A percentile compares a stretch with the other conserved stretches of the same genome.
Evolutionary conservation across 2,113 vertebrate species (phyloP).

Genomic region (Progne subis): DNA sequence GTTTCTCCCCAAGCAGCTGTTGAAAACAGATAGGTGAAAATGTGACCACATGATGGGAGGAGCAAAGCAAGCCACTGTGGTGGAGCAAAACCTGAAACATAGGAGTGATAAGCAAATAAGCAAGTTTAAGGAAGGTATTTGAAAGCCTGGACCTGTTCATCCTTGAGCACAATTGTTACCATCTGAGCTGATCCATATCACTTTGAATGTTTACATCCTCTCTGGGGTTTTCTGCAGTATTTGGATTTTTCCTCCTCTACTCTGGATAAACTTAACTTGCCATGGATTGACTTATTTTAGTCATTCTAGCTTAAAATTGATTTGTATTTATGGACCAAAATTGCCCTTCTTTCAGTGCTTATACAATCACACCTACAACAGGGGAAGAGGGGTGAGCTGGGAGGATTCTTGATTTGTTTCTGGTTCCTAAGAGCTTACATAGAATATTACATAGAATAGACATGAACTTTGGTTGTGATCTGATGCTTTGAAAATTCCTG

Average conservation of each 20-base stretch:
- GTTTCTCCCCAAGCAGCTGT: neutral
- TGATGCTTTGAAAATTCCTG: neutral
- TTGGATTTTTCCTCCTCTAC: neutral
- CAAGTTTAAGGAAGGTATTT: neutral
- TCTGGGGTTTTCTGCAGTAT: neutral
- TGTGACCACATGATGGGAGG: neutral
- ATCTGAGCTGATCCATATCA: accelerated
- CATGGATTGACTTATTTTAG: neutral
- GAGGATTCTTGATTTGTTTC: neutral
- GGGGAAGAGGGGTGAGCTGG: neutral
- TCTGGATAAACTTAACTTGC: neutral
- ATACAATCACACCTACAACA: neutral
- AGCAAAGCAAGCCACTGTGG: neutral
- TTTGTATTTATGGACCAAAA: neutral
- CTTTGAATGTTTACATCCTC: neutral
- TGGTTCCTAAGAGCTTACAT: neutral
- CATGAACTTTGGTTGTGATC: neutral
- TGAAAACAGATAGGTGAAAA: neutral
- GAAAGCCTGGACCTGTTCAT: neutral
- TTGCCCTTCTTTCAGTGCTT: neutral
- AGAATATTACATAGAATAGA: neutral
- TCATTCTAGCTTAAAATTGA: neutral
- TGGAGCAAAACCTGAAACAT: neutral
- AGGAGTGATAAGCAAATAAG: neutral
- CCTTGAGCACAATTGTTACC: neutral